phyloP scores from a whole-genome alignment of 1,140 invertebrate species.

The Xylocopa sonorina region DNA sequence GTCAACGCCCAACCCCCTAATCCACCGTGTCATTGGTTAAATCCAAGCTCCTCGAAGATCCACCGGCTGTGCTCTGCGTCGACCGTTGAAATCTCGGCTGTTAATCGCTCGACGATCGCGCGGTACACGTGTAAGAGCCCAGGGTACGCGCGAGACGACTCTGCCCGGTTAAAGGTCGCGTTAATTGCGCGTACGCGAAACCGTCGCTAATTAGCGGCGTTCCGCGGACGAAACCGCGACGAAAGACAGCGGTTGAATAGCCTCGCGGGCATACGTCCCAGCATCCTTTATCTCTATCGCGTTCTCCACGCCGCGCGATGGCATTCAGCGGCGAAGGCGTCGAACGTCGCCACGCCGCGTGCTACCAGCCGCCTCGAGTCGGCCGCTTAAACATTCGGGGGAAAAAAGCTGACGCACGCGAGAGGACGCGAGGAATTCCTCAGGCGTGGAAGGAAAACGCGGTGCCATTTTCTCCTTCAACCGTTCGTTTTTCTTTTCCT shows the following conservation, averaged over 20 bases:
- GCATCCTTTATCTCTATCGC: constrained; percentile 15
- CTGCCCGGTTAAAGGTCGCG: constrained; percentile 15
- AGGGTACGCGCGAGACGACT: neutral
- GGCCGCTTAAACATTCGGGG: neutral
- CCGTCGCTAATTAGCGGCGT: constrained; percentile 51
- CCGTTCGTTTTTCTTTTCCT: too few species aligned
- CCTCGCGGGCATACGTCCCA: neutral
- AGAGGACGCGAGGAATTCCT: neutral
- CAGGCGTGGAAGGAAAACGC: neutral
- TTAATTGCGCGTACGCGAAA: constrained; percentile 54
- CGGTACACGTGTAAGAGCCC: neutral
- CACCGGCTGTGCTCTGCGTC: neutral
- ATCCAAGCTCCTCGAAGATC: constrained; percentile 7
- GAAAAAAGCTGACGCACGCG: neutral
- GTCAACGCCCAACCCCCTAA: too few species aligned
- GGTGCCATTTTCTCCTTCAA: neutral
- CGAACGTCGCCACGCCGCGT: constrained; percentile 1
- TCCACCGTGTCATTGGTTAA: too few species aligned
- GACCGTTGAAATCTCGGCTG: neutral
- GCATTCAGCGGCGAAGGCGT: constrained; percentile 5
- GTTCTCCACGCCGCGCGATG: neutral
- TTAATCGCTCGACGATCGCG: neutral
- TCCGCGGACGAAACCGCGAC: constrained; percentile 1
- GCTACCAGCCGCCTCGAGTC: neutral
- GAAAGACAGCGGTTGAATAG: constrained; percentile 10